Base-by-base conservation (phyloP, 2,888 invertebrate species). In the Gortyna flavago region DNA sequence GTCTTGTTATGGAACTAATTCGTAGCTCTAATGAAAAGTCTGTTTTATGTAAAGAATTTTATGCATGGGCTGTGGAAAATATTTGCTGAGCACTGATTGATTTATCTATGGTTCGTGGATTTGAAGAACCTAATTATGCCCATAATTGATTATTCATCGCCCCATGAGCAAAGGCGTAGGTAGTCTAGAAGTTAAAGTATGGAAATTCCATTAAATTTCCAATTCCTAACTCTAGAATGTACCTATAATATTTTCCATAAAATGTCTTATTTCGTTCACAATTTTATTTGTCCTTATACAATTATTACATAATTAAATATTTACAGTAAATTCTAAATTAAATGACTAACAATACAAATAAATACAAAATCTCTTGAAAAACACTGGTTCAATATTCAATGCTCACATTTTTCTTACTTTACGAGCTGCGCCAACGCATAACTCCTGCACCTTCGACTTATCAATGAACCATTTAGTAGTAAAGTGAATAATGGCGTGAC, bases 401-500 rank as follows among this genome's bases (percentile, higher is more conserved):
- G 16, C 25, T 44, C 54, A 48, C 48, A 79, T 79, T 76, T 72
- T 68, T 82, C 32, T n/a, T 66, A 67, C 35, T 86, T 86, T 74
- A 73, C 48, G 67, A 86, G 32, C 72, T 74, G 68, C 59, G 73
- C 67, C 57, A 59, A 18, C 84, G 68, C 80, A 83, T 74, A 72
- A 79, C 79, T 79, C 71, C 61, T 61, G 75, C 71, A 57, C 79
- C 54, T 86, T 76, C 64, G 69, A 75, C 79, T 85, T 84, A 89
- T 89, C 85, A 89, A 87, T 89, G 86, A 76, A 83, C 72, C 67
- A 81, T 81, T 84, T 80, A 86, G 79, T 83, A 84, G 79, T 79
- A 84, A 87, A 87, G 81, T 88, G 86, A 85, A 86, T 85, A 87
- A 85, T 81, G 73, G 57, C 74, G 72, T 89, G 89, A 90, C 80